Base-by-base conservation (phyloP, 1,140 invertebrate species). In the Pseudomyrmex concolor region DNA sequence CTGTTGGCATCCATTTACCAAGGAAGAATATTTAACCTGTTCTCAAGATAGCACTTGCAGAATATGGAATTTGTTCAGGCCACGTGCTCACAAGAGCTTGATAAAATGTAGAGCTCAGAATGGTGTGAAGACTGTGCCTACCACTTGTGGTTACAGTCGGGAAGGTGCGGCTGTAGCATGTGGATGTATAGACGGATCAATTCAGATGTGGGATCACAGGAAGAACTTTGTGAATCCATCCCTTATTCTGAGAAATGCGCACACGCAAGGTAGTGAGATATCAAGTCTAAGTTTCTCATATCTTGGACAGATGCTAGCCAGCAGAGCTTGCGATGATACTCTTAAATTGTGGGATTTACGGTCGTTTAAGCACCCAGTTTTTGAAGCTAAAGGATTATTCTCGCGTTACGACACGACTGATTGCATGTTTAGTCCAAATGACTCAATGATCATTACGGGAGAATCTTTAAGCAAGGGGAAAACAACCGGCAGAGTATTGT, bases 131-230 rank as follows among this genome's bases (percentile, higher is more conserved):
- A 97, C 97, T 0, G 96, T 97, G 55, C 98, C 99, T 0, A 98
- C 97, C 0, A 94, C 97, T 0, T 98, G 98, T 89, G 94, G 95
- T 1, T 99, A 97, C 90, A 98, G 96, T 80, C 94, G 97, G 76
- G 98, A 99, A 93, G 99, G 98, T 0, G 97, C 97, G 74, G 95
- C 97, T 0, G 96, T 99, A 19, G 97, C 97, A 0, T 97, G 97
- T 72, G 99, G 97, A 0, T 99, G 99, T 91, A 95, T 96, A 43
- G 99, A 99, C 94, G 99, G 99, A 1, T 99, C 98, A 0, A 97
- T 99, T 87, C 99, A 99, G 93, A 97, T 99, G 94, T 99, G 99
- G 99, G 99, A 99, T 93, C 97, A 98, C 67, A 95, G 98, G 57
- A 97, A 96, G 91, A 97, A 96, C 89, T 97, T 96, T 87, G 97